These are phyloP conservation scores for Hypanus sabinus DNA, from an alignment of 2,113 vertebrate genomes.

Conservation along the genomic window DNA sequence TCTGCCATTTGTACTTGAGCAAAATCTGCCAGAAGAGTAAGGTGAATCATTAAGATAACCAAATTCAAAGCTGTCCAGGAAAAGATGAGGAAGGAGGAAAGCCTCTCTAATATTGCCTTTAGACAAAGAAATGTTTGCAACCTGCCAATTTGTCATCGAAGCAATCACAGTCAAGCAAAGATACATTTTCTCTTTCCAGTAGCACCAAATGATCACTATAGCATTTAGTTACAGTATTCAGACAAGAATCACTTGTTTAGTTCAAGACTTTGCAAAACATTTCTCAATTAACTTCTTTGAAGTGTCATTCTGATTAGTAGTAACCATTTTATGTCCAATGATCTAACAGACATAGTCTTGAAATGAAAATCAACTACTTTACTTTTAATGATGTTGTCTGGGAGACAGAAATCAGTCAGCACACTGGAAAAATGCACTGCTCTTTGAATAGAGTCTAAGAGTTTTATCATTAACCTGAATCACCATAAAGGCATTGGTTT, in stretches of 20 bases:
- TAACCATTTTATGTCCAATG: too few species aligned
- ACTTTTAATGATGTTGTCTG: too few species aligned
- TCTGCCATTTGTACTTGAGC: neutral
- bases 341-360: too few species aligned
- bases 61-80: neutral
- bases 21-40: neutral
- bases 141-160: neutral
- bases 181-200: neutral
- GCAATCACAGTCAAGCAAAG: neutral
- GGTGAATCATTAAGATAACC: neutral
- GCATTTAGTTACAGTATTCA: neutral
- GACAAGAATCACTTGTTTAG: neutral
- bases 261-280: neutral
- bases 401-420: too few species aligned
- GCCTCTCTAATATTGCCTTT: too few species aligned
- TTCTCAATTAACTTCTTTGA: neutral
- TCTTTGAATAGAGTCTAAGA: too few species aligned
- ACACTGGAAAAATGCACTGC: too few species aligned
- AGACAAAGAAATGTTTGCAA: neutral
- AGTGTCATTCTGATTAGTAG: too few species aligned
- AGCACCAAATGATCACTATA: neutral
- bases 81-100: neutral
- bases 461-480: too few species aligned
- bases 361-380: too few species aligned
- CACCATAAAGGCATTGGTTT: too few species aligned